These are phyloP conservation scores for Megaleporinus macrocephalus DNA, from an alignment of 2,113 vertebrate species.

Conservation along the genomic window DNA sequence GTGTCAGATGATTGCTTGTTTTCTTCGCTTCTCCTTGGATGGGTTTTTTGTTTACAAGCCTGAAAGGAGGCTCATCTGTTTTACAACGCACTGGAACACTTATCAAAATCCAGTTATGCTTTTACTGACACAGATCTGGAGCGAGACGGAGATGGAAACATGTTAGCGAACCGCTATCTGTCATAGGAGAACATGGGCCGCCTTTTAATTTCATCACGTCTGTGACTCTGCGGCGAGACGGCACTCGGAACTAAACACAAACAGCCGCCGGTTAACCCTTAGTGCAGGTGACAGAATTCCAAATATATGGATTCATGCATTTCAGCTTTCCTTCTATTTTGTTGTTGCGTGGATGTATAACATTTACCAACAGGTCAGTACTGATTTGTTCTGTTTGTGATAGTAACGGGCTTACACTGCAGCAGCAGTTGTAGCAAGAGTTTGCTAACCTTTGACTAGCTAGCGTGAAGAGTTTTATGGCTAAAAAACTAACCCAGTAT, in stretches of 20 bases:
- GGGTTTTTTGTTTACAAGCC: constrained; percentile 38
- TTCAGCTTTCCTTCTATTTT: too few relatives aligned
- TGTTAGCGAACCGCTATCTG: constrained; percentile 17
- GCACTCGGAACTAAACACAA: not conserved
- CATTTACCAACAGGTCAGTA: too few relatives aligned
- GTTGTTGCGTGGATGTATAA: too few relatives aligned
- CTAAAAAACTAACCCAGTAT: too few relatives aligned
- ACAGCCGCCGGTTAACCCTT: not conserved
- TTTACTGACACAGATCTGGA: constrained; percentile 33
- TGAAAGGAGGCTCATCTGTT: constrained; percentile 39
- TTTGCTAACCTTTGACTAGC: too few relatives aligned
- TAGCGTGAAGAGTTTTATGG: too few relatives aligned
- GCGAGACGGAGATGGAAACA: constrained; percentile 29
- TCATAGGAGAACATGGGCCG: constrained; percentile 16
- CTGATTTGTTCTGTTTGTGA: too few relatives aligned
- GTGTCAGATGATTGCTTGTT: constrained; percentile 22
- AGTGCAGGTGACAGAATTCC: too few relatives aligned
- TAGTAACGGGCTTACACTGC: too few relatives aligned
- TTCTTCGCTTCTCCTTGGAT: constrained; percentile 34
- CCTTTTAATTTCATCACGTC: not conserved
- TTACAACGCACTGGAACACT: not conserved
- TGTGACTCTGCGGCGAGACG: not conserved
- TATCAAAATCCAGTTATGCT: constrained; percentile 7
- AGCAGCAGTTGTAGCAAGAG: too few relatives aligned
- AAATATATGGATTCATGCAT: too few relatives aligned